Evolutionary conservation across 2,797 vertebrate species (phyloP).

Genomic region (Synanceia verrucosa): DNA sequence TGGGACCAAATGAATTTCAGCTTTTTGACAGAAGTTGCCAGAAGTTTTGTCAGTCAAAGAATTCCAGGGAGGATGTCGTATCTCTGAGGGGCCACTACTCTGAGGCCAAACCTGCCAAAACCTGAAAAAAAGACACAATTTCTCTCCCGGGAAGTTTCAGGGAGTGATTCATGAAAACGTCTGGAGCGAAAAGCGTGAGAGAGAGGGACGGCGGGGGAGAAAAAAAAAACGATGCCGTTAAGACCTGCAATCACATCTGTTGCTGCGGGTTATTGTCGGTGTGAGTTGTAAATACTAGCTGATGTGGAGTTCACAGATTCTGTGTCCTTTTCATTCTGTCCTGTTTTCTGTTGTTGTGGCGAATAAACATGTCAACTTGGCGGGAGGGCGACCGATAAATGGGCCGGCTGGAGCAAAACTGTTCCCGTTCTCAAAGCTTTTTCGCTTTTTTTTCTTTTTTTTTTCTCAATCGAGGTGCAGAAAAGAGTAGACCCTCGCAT

Average conservation of each 20-base stretch:
- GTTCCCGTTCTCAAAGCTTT: too few species aligned
- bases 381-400: not conserved
- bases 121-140: too few species aligned
- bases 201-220: not conserved
- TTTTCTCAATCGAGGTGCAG: not conserved
- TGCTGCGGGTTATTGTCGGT: constrained; percentile 8
- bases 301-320: not conserved
- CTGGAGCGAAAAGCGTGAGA: constrained; percentile 1
- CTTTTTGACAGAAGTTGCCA: not conserved
- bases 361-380: not conserved
- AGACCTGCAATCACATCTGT: not conserved
- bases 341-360: not conserved
- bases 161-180: constrained; percentile 21
- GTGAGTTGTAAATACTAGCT: not conserved
- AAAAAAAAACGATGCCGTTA: not conserved
- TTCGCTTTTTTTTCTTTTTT: constrained; percentile 6
- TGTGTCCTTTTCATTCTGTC: not conserved
- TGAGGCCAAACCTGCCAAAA: not conserved
- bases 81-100: constrained; percentile 33
- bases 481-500: not conserved
- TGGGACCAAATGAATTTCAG: not conserved
- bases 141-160: constrained; percentile 17
- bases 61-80: not conserved
- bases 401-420: not conserved
- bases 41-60: constrained; percentile 23